Evolutionary conservation across 2,888 invertebrate genomes (phyloP), one percentile per base, ranked within the genome.

Genomic region (Monopis laevigella): DNA sequence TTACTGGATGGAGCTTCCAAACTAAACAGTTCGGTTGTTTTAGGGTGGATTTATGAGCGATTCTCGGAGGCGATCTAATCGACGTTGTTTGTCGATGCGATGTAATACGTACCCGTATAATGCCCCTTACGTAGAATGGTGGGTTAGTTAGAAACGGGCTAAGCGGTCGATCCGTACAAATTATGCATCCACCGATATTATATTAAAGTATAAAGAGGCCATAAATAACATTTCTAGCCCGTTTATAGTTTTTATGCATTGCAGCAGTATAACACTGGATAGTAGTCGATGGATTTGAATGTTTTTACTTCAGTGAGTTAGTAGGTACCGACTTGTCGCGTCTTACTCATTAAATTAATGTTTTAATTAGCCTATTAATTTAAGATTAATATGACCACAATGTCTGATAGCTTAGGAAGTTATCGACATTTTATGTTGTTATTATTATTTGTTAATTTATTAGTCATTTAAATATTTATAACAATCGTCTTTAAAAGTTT

Each of bases 11-110:
- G 57, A 65, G 73, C 73, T 66, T 62, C 75, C 67, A 74, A 77
- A 72, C 77, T 77, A 77, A 77, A 77, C 74, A 77, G 62, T 63
- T 54, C 58, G 62, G 75, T 73, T 71, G 74, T 68, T 71, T 78
- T 73, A 69, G 73, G 72, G 67, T 62, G 59, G 55, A 77, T 78
- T 78, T 78, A 78, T 70, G 70, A 58, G 52, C 63, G 54, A 50
- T 75, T 77, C 74, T 72, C 58, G 65, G 72, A 72, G 63, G 55
- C 57, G 67, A 64, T 72, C 66, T 68, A 68, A 74, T 69, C 69
- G 68, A 28, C 56, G 54, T 54, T 56, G 62, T 60, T 60, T 58
- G 63, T 16, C 60, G 63, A 56, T 59, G 59, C 52, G 51, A 55
- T 52, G 51, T 55, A 55, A 53, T 55, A 52, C 53, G 52, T 32